Evolutionary conservation across 2,113 vertebrate species (phyloP).

Genomic region (Archilochus colubris): DNA sequence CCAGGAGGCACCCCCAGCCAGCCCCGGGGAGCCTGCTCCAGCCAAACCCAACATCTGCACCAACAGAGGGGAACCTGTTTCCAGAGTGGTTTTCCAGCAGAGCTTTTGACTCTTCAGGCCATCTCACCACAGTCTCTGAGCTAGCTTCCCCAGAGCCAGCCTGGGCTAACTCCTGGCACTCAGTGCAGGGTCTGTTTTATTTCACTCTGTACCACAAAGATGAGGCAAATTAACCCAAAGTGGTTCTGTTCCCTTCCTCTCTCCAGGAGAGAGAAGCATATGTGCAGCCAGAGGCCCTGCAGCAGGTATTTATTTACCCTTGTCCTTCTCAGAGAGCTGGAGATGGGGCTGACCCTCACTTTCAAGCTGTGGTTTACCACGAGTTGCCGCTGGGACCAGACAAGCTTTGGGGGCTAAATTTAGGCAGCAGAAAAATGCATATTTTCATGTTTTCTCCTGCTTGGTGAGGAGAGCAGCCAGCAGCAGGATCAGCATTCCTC

Average conservation of each 20-base stretch:
- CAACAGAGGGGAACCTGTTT: not conserved
- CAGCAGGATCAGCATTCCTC: not conserved
- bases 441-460: not conserved
- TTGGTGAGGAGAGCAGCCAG: not conserved
- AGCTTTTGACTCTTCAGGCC: not conserved
- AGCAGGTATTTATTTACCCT: not conserved
- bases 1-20: not conserved
- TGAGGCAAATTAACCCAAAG: not conserved
- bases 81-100: not conserved
- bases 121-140: not conserved
- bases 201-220: not conserved
- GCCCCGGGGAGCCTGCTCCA: not conserved
- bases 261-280: not conserved
- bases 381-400: not conserved
- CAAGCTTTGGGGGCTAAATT: not conserved
- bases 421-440: not conserved
- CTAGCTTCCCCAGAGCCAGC: not conserved
- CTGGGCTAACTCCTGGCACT: not conserved
- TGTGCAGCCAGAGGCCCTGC: not conserved
- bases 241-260: not conserved
- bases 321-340: not conserved
- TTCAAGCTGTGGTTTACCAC: constrained; percentile 12
- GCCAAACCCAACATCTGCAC: not conserved
- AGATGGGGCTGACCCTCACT: not conserved
- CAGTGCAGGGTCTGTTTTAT: rapidly evolving